Evolutionary conservation across 1,140 invertebrate species (phyloP).

Genomic region (Meloidogyne floridensis): DNA sequence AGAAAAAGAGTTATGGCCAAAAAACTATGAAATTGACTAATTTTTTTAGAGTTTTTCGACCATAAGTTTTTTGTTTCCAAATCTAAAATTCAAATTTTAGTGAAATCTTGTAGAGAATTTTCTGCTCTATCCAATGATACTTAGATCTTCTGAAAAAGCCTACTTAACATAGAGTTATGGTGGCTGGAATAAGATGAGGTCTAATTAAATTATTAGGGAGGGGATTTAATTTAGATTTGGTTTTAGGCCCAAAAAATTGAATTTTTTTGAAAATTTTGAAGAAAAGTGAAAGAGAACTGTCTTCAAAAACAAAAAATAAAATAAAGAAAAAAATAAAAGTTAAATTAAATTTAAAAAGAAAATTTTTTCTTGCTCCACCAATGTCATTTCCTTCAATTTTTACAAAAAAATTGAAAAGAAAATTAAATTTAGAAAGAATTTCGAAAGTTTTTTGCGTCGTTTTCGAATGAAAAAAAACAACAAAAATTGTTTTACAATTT

Average conservation of each 20-base stretch:
- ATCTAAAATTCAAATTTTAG: not conserved
- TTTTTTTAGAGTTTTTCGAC: no score
- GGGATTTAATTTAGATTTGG: no score
- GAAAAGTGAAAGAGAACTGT: not conserved
- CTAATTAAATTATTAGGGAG: not conserved
- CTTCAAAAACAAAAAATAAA: not conserved
- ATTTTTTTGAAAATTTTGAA: not conserved
- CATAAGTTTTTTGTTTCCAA: no score
- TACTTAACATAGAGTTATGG: not conserved
- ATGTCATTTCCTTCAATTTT: not conserved
- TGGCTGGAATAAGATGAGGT: not conserved
- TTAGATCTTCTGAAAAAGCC: no score
- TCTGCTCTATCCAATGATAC: no score
- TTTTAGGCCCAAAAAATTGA: no score
- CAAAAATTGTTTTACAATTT: constrained; percentile 2
- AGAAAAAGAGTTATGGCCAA: no score
- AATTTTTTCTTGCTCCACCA: not conserved
- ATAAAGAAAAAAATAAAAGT: not conserved
- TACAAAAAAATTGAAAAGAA: not conserved
- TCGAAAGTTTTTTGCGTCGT: not conserved
- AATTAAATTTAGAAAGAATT: constrained; percentile 6
- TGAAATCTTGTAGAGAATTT: not conserved
- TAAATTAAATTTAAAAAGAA: constrained; percentile 15
- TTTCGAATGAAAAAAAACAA: not conserved
- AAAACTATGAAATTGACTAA: no score